phyloP scores from a whole-genome alignment of 2,113 vertebrate genomes.

The Machaerirhynchus nigripectus region DNA sequence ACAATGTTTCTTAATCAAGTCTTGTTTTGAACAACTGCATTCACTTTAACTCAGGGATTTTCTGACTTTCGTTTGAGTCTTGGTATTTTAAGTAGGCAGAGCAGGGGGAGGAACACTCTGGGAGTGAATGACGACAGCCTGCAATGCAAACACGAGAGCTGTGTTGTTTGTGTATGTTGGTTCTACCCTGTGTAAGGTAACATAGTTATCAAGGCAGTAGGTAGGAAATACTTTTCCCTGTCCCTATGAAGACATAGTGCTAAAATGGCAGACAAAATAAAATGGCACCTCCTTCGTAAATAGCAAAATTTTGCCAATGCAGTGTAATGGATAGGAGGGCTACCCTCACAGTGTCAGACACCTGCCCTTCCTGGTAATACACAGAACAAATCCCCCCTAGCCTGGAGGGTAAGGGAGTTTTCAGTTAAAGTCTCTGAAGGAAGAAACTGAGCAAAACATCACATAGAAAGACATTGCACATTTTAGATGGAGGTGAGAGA shows the following conservation, averaged over 20 bases:
- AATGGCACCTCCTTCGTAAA: neutral
- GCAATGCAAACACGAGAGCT: neutral
- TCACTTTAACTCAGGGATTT: neutral
- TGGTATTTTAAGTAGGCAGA: neutral
- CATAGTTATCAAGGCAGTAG: neutral
- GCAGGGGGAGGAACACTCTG: neutral
- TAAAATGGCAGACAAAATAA: neutral
- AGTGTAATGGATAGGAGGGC: neutral
- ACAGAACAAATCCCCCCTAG: neutral
- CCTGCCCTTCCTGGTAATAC: neutral
- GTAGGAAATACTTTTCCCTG: neutral
- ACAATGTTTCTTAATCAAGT: conserved; percentile 8
- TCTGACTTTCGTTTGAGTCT: neutral
- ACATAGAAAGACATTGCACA: neutral
- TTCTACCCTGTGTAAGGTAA: neutral
- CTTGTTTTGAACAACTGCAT: neutral
- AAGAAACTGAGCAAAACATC: neutral
- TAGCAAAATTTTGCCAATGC: neutral
- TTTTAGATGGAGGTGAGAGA: neutral
- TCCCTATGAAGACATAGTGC: neutral
- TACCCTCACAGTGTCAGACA: neutral
- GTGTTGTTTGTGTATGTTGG: neutral
- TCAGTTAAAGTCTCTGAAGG: neutral
- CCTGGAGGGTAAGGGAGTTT: neutral
- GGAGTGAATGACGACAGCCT: neutral